Evolutionary conservation across 2,113 vertebrate genomes (phyloP).

Genomic region (Dicerorhinus sumatrensis): DNA sequence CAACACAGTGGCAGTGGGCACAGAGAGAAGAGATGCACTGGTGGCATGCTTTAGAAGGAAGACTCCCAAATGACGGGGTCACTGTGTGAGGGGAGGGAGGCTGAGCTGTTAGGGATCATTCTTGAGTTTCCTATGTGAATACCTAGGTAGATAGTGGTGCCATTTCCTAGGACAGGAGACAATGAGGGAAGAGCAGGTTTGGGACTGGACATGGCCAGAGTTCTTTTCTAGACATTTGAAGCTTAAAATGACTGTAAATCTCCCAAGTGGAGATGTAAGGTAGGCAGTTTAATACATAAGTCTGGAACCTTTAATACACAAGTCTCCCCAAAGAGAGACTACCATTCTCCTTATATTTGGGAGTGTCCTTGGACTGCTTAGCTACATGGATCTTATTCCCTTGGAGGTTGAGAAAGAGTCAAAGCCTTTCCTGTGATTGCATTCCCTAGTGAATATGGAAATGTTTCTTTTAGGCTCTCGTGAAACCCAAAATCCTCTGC

Average conservation of each 20-base stretch:
- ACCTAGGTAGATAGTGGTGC: background rate
- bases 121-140: background rate
- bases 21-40: background rate
- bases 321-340: background rate
- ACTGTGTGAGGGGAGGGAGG: background rate
- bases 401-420: background rate
- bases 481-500: slow-evolving; percentile 7
- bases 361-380: background rate
- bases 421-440: background rate
- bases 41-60: background rate
- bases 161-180: background rate
- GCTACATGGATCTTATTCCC: background rate
- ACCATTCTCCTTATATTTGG: background rate
- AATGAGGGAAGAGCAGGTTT: background rate
- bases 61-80: background rate
- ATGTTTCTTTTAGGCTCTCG: background rate
- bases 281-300: background rate
- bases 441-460: background rate
- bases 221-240: background rate
- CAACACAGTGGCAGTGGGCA: too few species aligned
- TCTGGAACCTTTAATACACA: background rate
- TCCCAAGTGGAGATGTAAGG: background rate
- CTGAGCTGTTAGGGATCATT: background rate
- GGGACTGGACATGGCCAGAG: background rate
- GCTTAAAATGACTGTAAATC: background rate